Evolutionary conservation across 2,113 vertebrate genomes (phyloP).

Genomic region (Protobothrops mucrosquamatus): DNA sequence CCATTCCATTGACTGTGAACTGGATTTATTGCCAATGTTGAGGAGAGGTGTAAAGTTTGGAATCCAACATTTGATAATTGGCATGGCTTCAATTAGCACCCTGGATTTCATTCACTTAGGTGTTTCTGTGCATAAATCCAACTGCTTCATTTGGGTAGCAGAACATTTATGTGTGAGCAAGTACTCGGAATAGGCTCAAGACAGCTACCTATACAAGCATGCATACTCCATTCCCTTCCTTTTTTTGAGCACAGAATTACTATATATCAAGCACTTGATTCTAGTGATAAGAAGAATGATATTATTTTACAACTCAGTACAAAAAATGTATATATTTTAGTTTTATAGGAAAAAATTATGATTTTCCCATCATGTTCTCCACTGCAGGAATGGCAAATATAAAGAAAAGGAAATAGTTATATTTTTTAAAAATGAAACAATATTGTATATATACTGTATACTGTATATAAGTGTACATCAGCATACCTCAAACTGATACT

Average conservation of each 20-base stretch:
- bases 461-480: background rate
- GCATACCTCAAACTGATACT: background rate
- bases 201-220: background rate
- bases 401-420: background rate
- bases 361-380: background rate
- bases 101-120: background rate
- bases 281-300: background rate
- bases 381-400: background rate
- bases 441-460: background rate
- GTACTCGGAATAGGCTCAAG: background rate
- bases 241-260: background rate
- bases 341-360: background rate
- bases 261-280: background rate
- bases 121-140: background rate
- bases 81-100: background rate
- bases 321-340: background rate
- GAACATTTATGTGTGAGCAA: background rate
- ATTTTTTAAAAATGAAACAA: background rate
- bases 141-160: background rate
- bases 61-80: background rate
- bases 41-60: background rate
- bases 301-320: background rate
- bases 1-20: background rate
- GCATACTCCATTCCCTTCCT: background rate
- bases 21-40: background rate